A percentile compares a stretch with the other conserved stretches of the same genome.
These are phyloP conservation scores for Dryoscopus gambensis DNA, from an alignment of 2,113 vertebrate genomes.

Conservation along the genomic window DNA sequence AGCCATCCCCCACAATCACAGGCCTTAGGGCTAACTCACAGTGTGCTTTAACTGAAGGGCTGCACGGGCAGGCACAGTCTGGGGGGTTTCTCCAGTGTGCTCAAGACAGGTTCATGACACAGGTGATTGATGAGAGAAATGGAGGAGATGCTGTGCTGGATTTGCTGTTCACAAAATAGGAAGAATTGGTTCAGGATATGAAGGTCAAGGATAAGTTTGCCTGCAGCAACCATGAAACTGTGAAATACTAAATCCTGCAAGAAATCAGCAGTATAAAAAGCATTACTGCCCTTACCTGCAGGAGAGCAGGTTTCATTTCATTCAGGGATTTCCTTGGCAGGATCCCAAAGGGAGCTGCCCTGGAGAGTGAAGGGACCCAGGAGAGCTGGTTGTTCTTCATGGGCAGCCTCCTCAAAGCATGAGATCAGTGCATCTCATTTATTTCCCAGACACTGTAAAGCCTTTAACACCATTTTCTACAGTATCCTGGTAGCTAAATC, in stretches of 20 bases:
- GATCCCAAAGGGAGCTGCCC: not conserved
- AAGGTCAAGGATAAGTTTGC: not conserved
- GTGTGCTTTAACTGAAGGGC: not conserved
- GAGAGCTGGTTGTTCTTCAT: not conserved
- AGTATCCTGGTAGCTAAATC: not conserved
- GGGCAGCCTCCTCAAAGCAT: not conserved
- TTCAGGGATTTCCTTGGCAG: not conserved
- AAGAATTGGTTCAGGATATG: not conserved
- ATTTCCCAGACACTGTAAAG: not conserved
- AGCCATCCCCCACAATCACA: not conserved
- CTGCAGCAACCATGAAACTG: not conserved
- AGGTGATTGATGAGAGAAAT: not conserved
- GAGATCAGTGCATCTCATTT: not conserved
- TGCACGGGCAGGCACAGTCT: not conserved
- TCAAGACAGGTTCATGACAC: not conserved
- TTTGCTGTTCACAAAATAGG: not conserved
- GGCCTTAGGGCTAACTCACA: not conserved
- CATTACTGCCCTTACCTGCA: not conserved
- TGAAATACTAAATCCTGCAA: not conserved
- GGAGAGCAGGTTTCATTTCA: not conserved
- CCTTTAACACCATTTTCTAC: not conserved
- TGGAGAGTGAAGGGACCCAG: not conserved
- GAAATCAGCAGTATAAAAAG: not conserved
- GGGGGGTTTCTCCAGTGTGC: not conserved
- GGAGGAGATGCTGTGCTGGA: not conserved